Base-by-base conservation (phyloP, 2,797 vertebrate genomes). In the Epinephelus coioides region DNA sequence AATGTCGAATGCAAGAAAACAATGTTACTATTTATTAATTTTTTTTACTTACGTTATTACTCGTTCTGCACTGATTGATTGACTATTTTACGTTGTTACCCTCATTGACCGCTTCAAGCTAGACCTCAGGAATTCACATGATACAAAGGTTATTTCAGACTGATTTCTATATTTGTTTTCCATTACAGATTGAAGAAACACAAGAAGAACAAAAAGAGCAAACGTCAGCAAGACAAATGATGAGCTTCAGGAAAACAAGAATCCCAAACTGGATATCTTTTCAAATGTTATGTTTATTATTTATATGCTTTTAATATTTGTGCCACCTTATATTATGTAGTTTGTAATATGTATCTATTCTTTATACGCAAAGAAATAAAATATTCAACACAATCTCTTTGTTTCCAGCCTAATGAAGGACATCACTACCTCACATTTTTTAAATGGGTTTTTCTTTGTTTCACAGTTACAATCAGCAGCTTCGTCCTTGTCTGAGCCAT, bases 151-250 rank as follows among this genome's bases (percentile, higher is more conserved):
- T 34, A 34, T 34, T 6, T 34, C 34, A 34, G 34, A 34, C 34
- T 34, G 34, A 34, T 34, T 34, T 34, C 34, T 34, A 34, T 34
- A 34, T 34, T 67, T 66, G 3, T 67, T 1, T 79, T 51, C 3
- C 2, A 2, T 83, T 78, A 60, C 78, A 91, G 92, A 38, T 27
- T 88, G 47, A 73, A 18, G 23, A 67, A 18, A 59, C 25, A 2
- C 27, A 66, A 21, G 27, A 84, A 54, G 11, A 76, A 68, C 43
- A 81, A 60, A 11, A 62, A 57, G 18, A 49, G 50, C 50, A 70
- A 56, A 54, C 18, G 0, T 19, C 21, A 8, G 17, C 3, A 53
- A 51, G 63, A 70, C 2, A 27, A 54, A 30, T 21, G 19, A 17
- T 0, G 0, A 34, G 7, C 11, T 0, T 47, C 6, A n/a, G 27